Evolutionary conservation across 1,140 invertebrate genomes (phyloP).

Genomic region (Tetragonula clypearis): DNA sequence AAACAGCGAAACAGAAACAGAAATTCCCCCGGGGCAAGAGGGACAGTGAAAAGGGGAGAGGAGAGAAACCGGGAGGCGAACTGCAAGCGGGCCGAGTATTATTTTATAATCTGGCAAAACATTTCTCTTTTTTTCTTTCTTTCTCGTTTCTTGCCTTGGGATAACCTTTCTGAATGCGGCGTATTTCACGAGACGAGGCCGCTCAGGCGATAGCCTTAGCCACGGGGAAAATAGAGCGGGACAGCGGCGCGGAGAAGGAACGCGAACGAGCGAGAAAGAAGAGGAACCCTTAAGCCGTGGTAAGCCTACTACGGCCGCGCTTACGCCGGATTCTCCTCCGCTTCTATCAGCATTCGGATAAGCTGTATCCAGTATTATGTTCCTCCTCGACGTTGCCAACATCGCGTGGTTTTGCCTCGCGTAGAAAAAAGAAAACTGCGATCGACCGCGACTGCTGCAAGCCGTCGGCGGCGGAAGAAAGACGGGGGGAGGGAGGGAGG

Average conservation of each 20-base stretch:
- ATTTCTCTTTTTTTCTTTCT: constrained; percentile 45
- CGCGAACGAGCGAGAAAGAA: constrained; percentile 25
- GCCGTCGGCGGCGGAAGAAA: too few relatives aligned
- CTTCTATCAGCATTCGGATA: constrained; percentile 77
- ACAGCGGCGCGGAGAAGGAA: neutral
- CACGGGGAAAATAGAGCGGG: neutral
- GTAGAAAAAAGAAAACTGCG: constrained; percentile 64
- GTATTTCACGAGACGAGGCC: constrained; percentile 48
- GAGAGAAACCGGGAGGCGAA: too few relatives aligned
- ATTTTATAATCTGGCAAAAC: constrained; percentile 58
- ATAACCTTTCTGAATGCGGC: constrained; percentile 60
- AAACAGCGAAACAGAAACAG: neutral
- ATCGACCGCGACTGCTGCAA: constrained; percentile 44
- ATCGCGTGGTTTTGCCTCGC: constrained; percentile 61
- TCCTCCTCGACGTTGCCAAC: constrained; percentile 67
- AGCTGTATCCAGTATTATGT: constrained; percentile 73
- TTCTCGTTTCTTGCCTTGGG: constrained; percentile 12
- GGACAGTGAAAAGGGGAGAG: too few relatives aligned
- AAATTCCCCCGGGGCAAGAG: too few relatives aligned
- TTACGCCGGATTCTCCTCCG: constrained; percentile 68
- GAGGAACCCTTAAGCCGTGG: constrained; percentile 62
- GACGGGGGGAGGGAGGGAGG: too few relatives aligned
- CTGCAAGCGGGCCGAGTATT: constrained; percentile 24
- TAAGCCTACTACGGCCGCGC: constrained; percentile 72
- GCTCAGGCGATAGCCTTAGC: constrained; percentile 33